A percentile compares a stretch with the other conserved stretches of the same genome.
phyloP scores from a whole-genome alignment of 2,888 invertebrate genomes.

The Macrosiphum euphorbiae region DNA sequence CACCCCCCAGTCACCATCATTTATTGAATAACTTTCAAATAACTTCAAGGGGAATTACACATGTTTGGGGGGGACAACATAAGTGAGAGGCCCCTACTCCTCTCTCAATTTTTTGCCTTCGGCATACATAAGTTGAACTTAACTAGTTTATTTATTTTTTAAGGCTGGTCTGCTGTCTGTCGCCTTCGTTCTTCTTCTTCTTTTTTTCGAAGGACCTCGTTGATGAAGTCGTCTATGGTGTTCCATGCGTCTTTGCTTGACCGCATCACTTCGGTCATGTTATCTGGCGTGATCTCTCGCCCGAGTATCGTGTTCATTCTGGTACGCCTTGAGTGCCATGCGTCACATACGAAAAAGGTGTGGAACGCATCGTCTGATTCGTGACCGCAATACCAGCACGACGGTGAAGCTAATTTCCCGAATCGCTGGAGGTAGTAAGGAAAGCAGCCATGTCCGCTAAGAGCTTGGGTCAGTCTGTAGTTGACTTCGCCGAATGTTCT shows the following conservation, averaged over 20 bases:
- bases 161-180: not conserved
- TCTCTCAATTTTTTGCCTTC: conserved; percentile 32
- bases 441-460: not conserved
- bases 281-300: conserved; percentile 2
- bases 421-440: not conserved
- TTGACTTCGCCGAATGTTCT: not conserved
- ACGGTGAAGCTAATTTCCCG: not conserved
- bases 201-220: not conserved
- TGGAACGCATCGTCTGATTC: not conserved
- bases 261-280: not conserved
- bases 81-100: conserved; percentile 23
- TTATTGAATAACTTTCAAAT: not conserved
- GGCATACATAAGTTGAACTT: not conserved
- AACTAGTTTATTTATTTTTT: not conserved
- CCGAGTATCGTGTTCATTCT: not conserved
- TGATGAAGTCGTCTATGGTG: not conserved
- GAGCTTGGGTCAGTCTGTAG: not conserved
- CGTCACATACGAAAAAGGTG: conserved; percentile 2
- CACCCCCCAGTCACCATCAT: conserved; percentile 34
- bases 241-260: not conserved
- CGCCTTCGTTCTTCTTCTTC: not conserved
- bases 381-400: conserved; percentile 16
- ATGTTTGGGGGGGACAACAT: not conserved
- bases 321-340: not conserved
- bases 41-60: not conserved